Percentiles rank a stretch among this genome's conserved stretches.
Conservation (phyloP, 2,888 invertebrate species). For the Ectobius pallidus region DNA sequence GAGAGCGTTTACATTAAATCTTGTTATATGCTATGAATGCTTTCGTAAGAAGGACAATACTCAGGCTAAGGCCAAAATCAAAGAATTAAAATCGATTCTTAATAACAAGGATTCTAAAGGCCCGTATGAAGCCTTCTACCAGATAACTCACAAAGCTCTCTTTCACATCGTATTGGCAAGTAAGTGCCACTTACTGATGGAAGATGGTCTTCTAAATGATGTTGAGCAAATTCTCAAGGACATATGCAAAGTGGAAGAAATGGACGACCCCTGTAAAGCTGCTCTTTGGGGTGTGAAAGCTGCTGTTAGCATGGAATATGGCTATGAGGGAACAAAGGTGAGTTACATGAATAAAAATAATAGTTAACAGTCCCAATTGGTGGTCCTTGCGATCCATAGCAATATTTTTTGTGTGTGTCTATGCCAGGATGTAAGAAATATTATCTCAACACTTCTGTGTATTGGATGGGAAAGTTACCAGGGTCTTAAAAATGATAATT, state of each 20-base stretch:
- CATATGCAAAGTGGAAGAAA: not conserved
- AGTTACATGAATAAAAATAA: not conserved
- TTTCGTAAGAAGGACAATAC: not conserved
- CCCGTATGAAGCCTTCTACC: not conserved
- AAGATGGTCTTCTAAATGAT: not conserved
- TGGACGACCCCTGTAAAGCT: slow-evolving; percentile 23
- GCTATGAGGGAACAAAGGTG: slow-evolving; percentile 28
- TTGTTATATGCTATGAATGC: slow-evolving; percentile 30
- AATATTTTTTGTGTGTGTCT: not conserved
- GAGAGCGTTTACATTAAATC: slow-evolving; percentile 3
- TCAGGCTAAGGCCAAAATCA: not conserved
- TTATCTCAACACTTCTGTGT: no score
- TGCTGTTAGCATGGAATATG: slow-evolving; percentile 28
- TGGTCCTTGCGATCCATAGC: no score
- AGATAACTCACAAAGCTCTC: not conserved
- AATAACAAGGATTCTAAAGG: not conserved
- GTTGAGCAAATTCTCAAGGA: not conserved
- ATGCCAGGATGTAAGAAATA: not conserved
- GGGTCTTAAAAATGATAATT: no score
- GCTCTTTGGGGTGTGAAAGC: slow-evolving; percentile 28
- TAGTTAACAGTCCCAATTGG: no score
- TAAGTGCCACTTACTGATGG: slow-evolving; percentile 7
- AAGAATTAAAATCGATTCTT: not conserved
- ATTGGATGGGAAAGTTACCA: no score
- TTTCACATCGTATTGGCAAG: slow-evolving; percentile 19